Percentiles rank a stretch among this genome's conserved stretches.
These are phyloP conservation scores for Garrulus glandarius DNA, from an alignment of 2,797 vertebrate genomes.

Conservation along the genomic window DNA sequence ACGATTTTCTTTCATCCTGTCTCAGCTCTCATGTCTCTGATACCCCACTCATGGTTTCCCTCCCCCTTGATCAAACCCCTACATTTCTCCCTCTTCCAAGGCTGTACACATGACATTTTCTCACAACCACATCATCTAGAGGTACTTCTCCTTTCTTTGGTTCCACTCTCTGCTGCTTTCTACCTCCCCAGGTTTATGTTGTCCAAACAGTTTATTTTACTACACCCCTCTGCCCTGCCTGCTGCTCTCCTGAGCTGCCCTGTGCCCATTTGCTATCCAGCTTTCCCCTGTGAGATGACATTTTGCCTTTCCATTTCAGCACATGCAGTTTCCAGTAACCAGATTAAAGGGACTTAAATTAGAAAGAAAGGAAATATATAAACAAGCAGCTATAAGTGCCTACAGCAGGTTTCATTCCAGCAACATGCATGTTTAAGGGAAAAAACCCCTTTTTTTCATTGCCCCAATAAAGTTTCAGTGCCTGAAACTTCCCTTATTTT, in stretches of 20 bases:
- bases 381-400: neutral
- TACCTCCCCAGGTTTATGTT: neutral
- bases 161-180: neutral
- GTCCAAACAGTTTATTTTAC: neutral
- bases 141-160: neutral
- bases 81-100: neutral
- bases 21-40: neutral
- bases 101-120: fast-evolving
- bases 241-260: neutral
- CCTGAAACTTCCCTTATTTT: neutral
- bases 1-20: neutral
- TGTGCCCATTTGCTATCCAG: neutral
- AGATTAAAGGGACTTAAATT: neutral
- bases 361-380: constrained; percentile 22
- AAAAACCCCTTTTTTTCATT: neutral
- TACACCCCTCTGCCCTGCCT: neutral
- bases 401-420: neutral
- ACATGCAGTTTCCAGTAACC: neutral
- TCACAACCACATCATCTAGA: neutral
- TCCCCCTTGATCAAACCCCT: neutral
- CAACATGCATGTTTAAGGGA: neutral
- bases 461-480: neutral
- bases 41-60: neutral
- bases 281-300: neutral
- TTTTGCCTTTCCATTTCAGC: neutral